Percentiles rank a stretch among this genome's conserved stretches.
phyloP scores from a whole-genome alignment of 2,888 invertebrate species.

The Cephonodes hylas region DNA sequence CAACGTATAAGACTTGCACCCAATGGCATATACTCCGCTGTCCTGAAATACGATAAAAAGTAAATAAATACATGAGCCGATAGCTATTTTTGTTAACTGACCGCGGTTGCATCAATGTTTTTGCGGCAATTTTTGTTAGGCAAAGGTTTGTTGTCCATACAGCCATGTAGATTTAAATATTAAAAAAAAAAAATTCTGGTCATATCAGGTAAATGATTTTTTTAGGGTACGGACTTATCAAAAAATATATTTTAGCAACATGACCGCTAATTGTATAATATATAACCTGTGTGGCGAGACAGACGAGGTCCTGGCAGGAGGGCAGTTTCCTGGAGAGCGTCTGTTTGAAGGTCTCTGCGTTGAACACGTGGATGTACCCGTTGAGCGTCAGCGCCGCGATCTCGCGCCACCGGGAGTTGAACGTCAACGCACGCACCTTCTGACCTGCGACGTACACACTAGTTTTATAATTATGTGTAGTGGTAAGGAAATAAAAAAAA shows the following conservation, averaged over 20 bases:
- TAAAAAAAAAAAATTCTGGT: no score
- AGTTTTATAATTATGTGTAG: no score
- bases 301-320: conserved; percentile 95
- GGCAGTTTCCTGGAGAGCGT: conserved; percentile 92
- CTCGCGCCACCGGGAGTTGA: conserved; percentile 92
- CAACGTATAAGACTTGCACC: conserved; percentile 95
- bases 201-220: no score
- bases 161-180: no score
- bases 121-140: no score
- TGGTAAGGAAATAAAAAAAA: no score
- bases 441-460: conserved; percentile 70
- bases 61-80: no score
- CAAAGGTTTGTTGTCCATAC: no score
- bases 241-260: background rate
- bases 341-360: conserved; percentile 93
- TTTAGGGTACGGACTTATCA: no score
- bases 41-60: conserved; percentile 76
- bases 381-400: conserved; percentile 95
- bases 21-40: conserved; percentile 94
- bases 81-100: no score
- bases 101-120: no score
- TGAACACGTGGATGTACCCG: conserved; percentile 97
- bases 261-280: no score
- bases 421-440: conserved; percentile 91
- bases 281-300: conserved; percentile 89